Conservation (phyloP, 2,888 invertebrate genomes). For the Sesia bembeciformis region DNA sequence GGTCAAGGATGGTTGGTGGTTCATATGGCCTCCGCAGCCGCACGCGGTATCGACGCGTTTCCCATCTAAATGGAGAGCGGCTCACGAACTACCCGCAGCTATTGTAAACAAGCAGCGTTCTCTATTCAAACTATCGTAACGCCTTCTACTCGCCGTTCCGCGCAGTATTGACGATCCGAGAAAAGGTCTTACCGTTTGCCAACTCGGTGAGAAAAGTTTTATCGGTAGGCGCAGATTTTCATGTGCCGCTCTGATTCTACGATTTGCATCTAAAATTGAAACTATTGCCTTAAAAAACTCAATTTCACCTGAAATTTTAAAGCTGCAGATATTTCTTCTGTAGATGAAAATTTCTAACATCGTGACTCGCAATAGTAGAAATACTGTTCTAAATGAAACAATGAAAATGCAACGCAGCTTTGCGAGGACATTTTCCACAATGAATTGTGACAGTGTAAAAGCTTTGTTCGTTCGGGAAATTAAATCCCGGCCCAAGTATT, state of each 20-base stretch:
- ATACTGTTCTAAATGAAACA: constrained; percentile 27
- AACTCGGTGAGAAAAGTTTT: constrained; percentile 30
- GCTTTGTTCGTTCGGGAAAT: constrained; percentile 49
- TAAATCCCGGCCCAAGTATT: constrained; percentile 18
- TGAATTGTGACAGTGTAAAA: constrained; percentile 53
- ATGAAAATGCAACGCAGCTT: constrained; percentile 35
- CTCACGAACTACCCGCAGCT: constrained; percentile 67
- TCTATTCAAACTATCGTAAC: constrained; percentile 64
- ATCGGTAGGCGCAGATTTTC: constrained; percentile 19
- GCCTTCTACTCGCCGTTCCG: constrained; percentile 49
- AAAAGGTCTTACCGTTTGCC: constrained; percentile 43
- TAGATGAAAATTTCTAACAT: too few relatives aligned
- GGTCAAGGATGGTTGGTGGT: constrained; percentile 38
- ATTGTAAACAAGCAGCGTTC: constrained; percentile 66
- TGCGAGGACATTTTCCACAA: constrained; percentile 40
- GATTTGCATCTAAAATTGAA: too few relatives aligned
- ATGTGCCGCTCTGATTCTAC: background rate
- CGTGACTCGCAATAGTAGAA: background rate
- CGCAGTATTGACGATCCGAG: constrained; percentile 47
- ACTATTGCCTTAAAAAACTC: too few relatives aligned
- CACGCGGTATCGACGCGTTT: constrained; percentile 55
- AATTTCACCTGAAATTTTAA: too few relatives aligned
- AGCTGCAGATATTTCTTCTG: too few relatives aligned
- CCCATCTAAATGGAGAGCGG: constrained; percentile 63
- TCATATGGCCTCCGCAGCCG: constrained; percentile 42